Percentiles rank a stretch among this genome's conserved stretches.
These are phyloP conservation scores for Arenaria interpres DNA, from an alignment of 2,113 vertebrate genomes.

Conservation along the genomic window DNA sequence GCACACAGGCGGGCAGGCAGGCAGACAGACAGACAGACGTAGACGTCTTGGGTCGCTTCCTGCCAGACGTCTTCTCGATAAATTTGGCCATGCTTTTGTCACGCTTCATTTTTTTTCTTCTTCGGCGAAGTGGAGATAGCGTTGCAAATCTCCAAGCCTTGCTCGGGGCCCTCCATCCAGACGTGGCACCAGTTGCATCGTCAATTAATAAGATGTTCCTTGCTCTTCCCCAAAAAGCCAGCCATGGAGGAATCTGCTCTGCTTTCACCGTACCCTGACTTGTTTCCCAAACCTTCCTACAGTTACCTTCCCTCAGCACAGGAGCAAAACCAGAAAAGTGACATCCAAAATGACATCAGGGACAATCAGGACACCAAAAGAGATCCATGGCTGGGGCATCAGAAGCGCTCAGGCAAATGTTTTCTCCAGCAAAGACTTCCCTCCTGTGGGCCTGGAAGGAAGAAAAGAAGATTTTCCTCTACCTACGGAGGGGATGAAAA, in stretches of 20 bases:
- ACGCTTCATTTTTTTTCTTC: background rate
- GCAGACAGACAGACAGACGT: background rate
- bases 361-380: background rate
- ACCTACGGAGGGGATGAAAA: too few species aligned
- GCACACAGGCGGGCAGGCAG: background rate
- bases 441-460: too few species aligned
- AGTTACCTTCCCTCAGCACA: background rate
- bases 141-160: background rate
- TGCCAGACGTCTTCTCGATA: rapidly evolving
- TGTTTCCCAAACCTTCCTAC: background rate
- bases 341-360: background rate
- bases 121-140: rapidly evolving
- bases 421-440: too few species aligned
- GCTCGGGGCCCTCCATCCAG: background rate
- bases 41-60: rapidly evolving
- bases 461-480: too few species aligned
- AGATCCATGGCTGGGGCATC: background rate
- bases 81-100: background rate
- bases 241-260: background rate
- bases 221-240: background rate
- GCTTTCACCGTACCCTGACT: background rate
- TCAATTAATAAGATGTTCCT: background rate
- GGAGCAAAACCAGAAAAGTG: background rate
- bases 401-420: background rate
- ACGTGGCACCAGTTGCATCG: rapidly evolving